Conservation (phyloP, 2,888 invertebrate species). For the Tenthredo notha region DNA sequence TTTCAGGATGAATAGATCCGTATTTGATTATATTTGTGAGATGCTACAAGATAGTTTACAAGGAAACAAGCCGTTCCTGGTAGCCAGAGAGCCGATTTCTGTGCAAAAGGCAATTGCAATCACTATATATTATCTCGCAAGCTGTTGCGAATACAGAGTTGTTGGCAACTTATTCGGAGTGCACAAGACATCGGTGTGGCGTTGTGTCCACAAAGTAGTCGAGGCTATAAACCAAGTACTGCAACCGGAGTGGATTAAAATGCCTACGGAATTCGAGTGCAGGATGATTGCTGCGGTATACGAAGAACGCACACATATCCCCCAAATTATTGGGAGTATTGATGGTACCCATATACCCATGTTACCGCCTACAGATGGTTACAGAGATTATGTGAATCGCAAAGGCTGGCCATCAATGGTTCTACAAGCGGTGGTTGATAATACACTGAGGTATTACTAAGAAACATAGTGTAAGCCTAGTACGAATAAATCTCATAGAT, state of each 20-base stretch:
- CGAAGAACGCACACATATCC: conserved; percentile 63
- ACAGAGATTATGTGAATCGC: conserved; percentile 61
- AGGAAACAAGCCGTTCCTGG: too few species aligned
- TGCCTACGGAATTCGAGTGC: conserved; percentile 65
- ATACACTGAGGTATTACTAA: conserved; percentile 58
- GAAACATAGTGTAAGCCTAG: conserved; percentile 31
- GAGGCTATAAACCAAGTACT: conserved; percentile 65
- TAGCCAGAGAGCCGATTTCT: conserved; percentile 43
- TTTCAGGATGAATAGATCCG: too few species aligned
- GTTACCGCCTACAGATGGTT: conserved; percentile 58
- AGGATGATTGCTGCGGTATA: conserved; percentile 61
- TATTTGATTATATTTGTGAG: too few species aligned
- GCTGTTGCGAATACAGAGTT: conserved; percentile 61
- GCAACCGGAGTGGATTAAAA: conserved; percentile 60
- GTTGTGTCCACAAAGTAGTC: conserved; percentile 64
- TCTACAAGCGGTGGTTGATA: conserved; percentile 62
- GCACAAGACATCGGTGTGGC: conserved; percentile 62
- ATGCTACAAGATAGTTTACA: too few species aligned
- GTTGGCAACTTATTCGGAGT: conserved; percentile 62
- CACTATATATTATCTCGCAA: conserved; percentile 60
- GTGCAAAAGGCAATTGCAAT: conserved; percentile 61
- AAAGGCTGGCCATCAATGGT: conserved; percentile 62
- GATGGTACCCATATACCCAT: conserved; percentile 63
- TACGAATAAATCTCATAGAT: conserved; percentile 15
- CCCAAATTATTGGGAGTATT: conserved; percentile 68